These are phyloP conservation scores for Corynorhinus townsendii DNA, from an alignment of 2,113 vertebrate genomes.

Conservation along the genomic window DNA sequence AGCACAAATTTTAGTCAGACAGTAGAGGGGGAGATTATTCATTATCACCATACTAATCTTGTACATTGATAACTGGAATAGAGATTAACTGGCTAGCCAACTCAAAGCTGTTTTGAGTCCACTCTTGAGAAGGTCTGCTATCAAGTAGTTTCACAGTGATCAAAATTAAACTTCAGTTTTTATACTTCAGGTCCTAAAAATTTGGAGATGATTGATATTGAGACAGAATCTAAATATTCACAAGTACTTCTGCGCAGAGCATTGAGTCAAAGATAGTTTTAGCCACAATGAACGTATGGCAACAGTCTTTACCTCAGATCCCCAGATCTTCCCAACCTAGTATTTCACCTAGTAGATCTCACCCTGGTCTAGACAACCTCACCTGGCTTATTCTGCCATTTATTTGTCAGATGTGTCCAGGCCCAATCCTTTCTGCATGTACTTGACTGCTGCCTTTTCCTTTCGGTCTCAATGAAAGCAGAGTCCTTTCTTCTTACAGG, in stretches of 20 bases:
- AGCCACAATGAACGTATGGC: background rate
- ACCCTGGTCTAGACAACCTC: background rate
- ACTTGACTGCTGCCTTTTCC: background rate
- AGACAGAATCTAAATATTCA: background rate
- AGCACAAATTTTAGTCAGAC: background rate
- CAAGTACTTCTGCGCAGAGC: background rate
- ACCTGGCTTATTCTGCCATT: background rate
- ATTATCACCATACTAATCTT: background rate
- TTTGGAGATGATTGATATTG: background rate
- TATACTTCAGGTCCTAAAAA: background rate
- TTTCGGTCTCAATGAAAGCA: background rate
- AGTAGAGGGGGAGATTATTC: background rate
- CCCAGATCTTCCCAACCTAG: background rate
- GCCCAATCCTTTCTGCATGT: background rate
- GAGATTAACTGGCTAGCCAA: background rate
- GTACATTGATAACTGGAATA: background rate
- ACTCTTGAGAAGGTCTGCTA: background rate
- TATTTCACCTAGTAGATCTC: background rate
- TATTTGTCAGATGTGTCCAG: background rate
- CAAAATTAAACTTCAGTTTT: conserved; percentile 19
- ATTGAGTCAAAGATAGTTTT: background rate
- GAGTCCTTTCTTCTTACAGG: background rate
- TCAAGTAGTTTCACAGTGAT: background rate
- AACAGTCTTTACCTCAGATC: background rate
- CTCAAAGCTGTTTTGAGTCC: background rate